Evolutionary conservation across 92 coral and sea anemone species (phyloP), one percentile per base, ranked within the genome.

Genomic region (Siderastrea siderea): DNA sequence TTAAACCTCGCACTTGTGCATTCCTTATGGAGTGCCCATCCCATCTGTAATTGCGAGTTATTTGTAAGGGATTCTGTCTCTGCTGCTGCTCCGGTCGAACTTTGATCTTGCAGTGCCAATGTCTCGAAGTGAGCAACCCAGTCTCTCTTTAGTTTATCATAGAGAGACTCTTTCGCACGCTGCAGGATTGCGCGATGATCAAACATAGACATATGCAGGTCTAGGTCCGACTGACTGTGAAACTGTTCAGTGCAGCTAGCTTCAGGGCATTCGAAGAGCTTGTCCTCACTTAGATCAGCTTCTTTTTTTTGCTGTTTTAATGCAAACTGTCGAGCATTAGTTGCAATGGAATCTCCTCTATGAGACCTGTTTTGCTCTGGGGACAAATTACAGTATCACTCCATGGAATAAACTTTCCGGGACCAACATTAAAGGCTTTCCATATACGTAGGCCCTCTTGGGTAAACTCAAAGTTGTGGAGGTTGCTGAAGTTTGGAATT

Each of bases 11-110:
- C 55, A 71, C 68, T 65, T 78, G 78, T 73, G 50, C 83, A 12
- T 74, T 77, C 81, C 83, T 81, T 73, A 19, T 88, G 81, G 68
- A 89, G 88, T 67, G 92, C 92, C 92, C 92, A 89, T 60, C 90
- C 90, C 89, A 85, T 90, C 7, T 15, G 59, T 9, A 85, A 71
- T 61, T 51, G 68, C 52, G 77, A 69, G 57, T 57, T 72, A 38
- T 13, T 74, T 77, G 75, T 19, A 45, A 71, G 55, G 54, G 52
- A 60, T 68, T 80, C 65, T 61, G 78, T 77, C 78, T 55, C 84
- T 54, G 43, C 71, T 58, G 43, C n/a, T 49, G 67, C 47, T 68
- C 77, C 71, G 7, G 83, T 70, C 26, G 70, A 60, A 59, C 67
- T 72, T 77, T 65, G 55, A 63, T 65, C 62, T 47, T 84, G 55